Evolutionary conservation across 64 coral and sea anemone genomes (phyloP), one percentile per base, ranked within the genome.

Genomic region (Stichodactyla mertensii): DNA sequence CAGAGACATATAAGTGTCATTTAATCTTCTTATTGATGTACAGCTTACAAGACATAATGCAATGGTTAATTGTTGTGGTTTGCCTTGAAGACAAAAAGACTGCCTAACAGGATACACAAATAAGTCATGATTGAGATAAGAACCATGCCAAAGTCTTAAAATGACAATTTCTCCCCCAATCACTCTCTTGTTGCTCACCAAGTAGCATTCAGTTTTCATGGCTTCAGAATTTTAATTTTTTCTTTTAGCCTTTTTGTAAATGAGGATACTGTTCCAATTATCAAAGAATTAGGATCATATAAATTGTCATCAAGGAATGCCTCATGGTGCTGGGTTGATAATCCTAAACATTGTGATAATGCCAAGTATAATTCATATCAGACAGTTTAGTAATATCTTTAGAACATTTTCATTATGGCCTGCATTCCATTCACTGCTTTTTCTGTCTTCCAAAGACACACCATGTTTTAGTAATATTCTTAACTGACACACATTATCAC

Each of bases 1-100:
- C 7, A 9, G 5, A 19, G 78, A 81, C 51, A 81, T 45, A 81
- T 53, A 81, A 55, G 19, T 74, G 69, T 28, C 27, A 74, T 74
- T 31, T 27, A 28, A 74, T 74, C 69, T 74, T 27, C 69, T 31
- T 23, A 74, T 74, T 74, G 69, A 81, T 81, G 15, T 81, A 55
- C 78, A 81, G n/a, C 78, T 1, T 54, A 81, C 78, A 81, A 81
- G 36, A 19, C 78, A 52, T 54, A 52, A 53, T 0, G 51, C 9
- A 81, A 53, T 81, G 51, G 36, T 9, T 81, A 54, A 81, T 81
- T 55, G 18, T 20, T 81, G 78, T 81, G 78, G 78, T 81, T 81
- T 16, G 9, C 53, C 16, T 81, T 53, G 78, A 81, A 81, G 78
- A 81, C 78, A 81, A 55, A 81, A 15, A 81, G 78, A 54, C 78